A percentile compares a stretch with the other conserved stretches of the same genome.
Evolutionary conservation across 2,113 vertebrate genomes (phyloP).

Genomic region (Urocynchramus pylzowi): DNA sequence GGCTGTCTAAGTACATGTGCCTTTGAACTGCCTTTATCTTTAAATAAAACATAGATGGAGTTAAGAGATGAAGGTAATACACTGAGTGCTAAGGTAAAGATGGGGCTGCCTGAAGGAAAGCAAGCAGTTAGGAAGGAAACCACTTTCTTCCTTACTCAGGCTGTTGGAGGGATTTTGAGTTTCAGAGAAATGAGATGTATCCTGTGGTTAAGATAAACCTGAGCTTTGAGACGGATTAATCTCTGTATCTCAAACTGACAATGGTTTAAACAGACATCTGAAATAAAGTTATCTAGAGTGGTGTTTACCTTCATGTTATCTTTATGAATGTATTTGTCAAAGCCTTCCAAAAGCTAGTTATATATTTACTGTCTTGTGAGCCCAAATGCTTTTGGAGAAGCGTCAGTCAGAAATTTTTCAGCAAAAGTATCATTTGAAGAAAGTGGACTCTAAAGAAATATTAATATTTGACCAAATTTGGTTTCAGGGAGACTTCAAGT

Average conservation of each 20-base stretch:
- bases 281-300: not conserved
- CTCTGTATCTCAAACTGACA: conserved; percentile 43
- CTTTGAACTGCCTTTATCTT: not conserved
- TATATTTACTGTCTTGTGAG: not conserved
- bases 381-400: not conserved
- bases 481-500: not conserved
- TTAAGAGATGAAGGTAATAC: not conserved
- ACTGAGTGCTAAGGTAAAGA: not conserved
- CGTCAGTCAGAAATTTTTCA: not conserved
- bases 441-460: not conserved
- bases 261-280: not conserved
- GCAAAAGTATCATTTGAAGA: not conserved
- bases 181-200: conserved; percentile 10
- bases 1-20: not conserved
- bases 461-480: not conserved
- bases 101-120: not conserved
- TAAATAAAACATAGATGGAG: not conserved
- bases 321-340: not conserved
- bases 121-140: conserved; percentile 62
- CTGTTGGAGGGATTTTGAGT: not conserved
- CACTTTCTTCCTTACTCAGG: not conserved
- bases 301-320: not conserved
- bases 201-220: conserved; percentile 18
- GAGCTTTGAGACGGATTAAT: not conserved
- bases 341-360: not conserved